phyloP scores from a whole-genome alignment of 92 coral and sea anemone genomes.

The Meandrina meandrites region DNA sequence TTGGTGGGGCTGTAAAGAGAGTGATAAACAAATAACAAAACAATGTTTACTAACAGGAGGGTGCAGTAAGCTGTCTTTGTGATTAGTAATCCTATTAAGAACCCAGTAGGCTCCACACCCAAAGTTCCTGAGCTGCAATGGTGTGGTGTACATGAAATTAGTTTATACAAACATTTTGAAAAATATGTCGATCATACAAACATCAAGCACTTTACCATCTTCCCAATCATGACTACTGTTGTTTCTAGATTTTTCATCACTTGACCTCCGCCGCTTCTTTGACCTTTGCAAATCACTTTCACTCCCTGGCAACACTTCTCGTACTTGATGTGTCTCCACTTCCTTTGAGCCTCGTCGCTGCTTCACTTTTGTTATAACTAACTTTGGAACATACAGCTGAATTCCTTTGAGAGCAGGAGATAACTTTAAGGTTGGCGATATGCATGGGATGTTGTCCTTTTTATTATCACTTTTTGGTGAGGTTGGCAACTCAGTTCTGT shows the following conservation, averaged over 20 bases:
- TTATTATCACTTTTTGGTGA: background rate
- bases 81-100: background rate
- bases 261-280: slow-evolving; percentile 70
- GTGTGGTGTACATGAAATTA: too few species aligned
- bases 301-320: slow-evolving; percentile 73
- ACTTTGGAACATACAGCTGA: slow-evolving; percentile 87
- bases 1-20: slow-evolving; percentile 49
- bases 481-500: slow-evolving; percentile 17
- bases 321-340: slow-evolving; percentile 86
- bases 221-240: slow-evolving; percentile 57
- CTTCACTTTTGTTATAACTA: slow-evolving; percentile 84
- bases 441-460: background rate
- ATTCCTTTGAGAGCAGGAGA: slow-evolving; percentile 54
- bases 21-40: background rate
- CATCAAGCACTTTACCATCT: background rate
- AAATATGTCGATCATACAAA: too few species aligned
- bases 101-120: background rate
- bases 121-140: background rate
- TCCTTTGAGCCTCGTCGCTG: slow-evolving; percentile 85
- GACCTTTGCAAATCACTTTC: slow-evolving; percentile 50
- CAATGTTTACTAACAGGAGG: background rate
- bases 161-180: too few species aligned
- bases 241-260: slow-evolving; percentile 51
- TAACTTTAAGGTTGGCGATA: slow-evolving; percentile 28
- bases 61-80: background rate